These are phyloP conservation scores for Pyrgus malvae DNA, from an alignment of 2,888 invertebrate genomes.

Conservation along the genomic window DNA sequence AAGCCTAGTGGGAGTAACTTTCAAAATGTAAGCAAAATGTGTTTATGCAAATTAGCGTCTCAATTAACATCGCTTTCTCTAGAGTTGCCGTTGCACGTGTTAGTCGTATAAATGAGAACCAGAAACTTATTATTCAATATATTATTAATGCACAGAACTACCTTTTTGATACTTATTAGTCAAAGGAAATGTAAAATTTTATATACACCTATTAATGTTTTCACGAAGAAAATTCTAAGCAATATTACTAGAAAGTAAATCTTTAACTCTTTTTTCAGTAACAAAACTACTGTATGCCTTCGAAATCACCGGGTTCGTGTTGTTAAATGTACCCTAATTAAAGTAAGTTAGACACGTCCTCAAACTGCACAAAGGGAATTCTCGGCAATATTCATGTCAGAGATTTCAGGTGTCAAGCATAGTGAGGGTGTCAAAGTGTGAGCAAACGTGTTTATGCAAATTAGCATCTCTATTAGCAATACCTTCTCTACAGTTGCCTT, in stretches of 20 bases:
- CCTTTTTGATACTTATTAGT: too few species aligned
- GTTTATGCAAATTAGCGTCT: constrained; percentile 76
- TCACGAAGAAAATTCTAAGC: too few species aligned
- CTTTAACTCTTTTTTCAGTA: too few species aligned
- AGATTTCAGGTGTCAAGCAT: constrained; percentile 69
- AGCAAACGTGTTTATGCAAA: constrained; percentile 79
- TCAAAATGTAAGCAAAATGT: constrained; percentile 76
- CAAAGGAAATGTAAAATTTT: too few species aligned
- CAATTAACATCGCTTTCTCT: constrained; percentile 65
- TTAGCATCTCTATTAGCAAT: constrained; percentile 72
- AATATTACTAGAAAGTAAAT: too few species aligned
- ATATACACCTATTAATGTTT: too few species aligned
- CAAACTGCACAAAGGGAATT: constrained; percentile 39
- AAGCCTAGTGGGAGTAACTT: constrained; percentile 65
- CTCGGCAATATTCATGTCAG: constrained; percentile 60
- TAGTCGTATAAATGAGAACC: constrained; percentile 63
- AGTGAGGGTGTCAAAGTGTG: constrained; percentile 72
- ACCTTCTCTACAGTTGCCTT: constrained; percentile 47
- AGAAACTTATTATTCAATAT: too few species aligned
- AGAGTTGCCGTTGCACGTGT: constrained; percentile 47
- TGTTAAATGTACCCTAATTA: constrained; percentile 7
- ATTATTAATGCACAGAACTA: too few species aligned
- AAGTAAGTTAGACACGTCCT: constrained; percentile 22
- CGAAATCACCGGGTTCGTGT: too few species aligned
- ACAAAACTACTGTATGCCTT: too few species aligned